These are phyloP conservation scores for Rotaria magnacalcarata DNA, from an alignment of 2,888 invertebrate species.

Conservation along the genomic window DNA sequence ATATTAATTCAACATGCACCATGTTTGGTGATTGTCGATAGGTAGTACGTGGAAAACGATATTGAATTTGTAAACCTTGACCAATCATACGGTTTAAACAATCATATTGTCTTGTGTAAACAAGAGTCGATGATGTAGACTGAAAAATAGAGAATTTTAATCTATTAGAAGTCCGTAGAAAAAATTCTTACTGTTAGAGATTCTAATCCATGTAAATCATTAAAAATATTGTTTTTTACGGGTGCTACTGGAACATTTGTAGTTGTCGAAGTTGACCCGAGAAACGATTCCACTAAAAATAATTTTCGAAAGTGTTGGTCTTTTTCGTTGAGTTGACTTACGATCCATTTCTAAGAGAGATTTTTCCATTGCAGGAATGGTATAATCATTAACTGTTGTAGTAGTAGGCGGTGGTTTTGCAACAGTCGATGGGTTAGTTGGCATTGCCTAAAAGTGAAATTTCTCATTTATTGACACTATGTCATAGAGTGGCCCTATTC, in stretches of 20 bases:
- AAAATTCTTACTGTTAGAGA: background rate
- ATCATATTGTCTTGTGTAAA: constrained; percentile 60
- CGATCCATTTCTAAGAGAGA: constrained; percentile 47
- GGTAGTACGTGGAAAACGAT: constrained; percentile 72
- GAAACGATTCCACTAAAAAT: constrained; percentile 3
- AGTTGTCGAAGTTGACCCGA: background rate
- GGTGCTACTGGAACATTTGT: background rate
- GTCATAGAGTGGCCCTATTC: constrained; percentile 36
- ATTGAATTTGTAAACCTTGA: constrained; percentile 61
- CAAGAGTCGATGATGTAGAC: constrained; percentile 66
- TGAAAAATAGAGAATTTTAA: constrained; percentile 49
- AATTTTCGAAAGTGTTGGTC: background rate
- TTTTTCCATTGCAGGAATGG: constrained; percentile 48
- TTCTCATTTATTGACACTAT: too few species aligned
- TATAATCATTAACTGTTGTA: background rate
- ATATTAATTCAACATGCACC: constrained; percentile 74
- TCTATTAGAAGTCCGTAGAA: background rate
- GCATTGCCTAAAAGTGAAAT: too few species aligned
- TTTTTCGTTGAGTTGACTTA: background rate
- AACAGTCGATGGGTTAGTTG: background rate
- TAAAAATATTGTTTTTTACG: constrained; percentile 45
- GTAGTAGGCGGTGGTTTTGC: background rate
- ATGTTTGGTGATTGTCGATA: constrained; percentile 68
- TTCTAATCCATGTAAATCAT: constrained; percentile 43
- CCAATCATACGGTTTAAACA: constrained; percentile 43